Evolutionary conservation across 1,140 invertebrate genomes (phyloP), one percentile per base, ranked within the genome.

Genomic region (Trachymyrmex cornetzi): DNA sequence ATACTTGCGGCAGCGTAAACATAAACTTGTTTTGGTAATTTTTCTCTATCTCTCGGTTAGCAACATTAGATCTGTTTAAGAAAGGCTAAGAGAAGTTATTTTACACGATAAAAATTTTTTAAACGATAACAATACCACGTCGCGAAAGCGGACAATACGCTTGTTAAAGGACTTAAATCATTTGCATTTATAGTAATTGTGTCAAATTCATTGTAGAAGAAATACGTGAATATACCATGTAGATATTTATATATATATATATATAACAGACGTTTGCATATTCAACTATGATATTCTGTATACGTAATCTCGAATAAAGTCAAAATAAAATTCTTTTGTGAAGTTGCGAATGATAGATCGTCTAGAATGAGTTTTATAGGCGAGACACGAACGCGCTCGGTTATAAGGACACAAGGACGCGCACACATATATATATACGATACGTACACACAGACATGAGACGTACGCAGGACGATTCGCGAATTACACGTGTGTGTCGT

Each of bases 21-120:
- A 66, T 81, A 81, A 81, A 82, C 61, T 82, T 63, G 48, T 88
- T 77, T 81, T 55, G 11, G 34, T 38, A 53, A 61, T 82, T 87
- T 89, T 72, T 44, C 69, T 50, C 38, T 77, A 50, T 48, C 44
- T 48, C 57, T 48, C 34, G 27, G n/a, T 59, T n/a, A 19, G 27
- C 19, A 11, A 19, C 27, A 24, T 27, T 34, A n/a, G 50, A 55
- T 19, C 5, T 14, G 19, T 75, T 75, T 38, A 66, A 67, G n/a
- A 3, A 22, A 34, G n/a, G 3, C 7, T 22, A 2, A 57, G 1
- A 22, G 48, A 24, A 50, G 19, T 75, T 7, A 22, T 75, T 75
- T 59, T 57, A 34, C n/a, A 55, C 1, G 27, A 34, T 57, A 22
- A 11, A 1, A 44, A 44, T 44, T 44, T 44, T 44, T 44, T 24